Percentiles rank a stretch among this genome's conserved stretches.
Evolutionary conservation across 2,113 vertebrate genomes (phyloP).

Genomic region (Ciconia boyciana): DNA sequence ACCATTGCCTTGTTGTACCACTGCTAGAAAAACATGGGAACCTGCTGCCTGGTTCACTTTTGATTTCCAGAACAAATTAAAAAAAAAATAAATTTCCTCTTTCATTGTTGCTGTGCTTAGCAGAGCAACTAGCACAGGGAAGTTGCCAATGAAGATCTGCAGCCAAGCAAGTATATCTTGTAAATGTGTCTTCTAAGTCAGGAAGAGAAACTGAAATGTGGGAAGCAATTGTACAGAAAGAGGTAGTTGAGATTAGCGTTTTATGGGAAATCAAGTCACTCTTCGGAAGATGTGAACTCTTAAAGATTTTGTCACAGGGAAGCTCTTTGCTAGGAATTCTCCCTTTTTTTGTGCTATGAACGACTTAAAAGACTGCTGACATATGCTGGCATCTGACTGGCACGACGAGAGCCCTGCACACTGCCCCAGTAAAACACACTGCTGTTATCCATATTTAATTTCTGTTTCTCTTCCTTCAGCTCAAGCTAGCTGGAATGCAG

Average conservation of each 20-base stretch:
- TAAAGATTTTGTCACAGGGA: background rate
- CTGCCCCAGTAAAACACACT: background rate
- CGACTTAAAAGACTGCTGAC: background rate
- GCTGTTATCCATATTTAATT: background rate
- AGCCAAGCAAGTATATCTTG: background rate
- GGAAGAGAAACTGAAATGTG: conserved; percentile 9
- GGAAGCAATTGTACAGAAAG: conserved; percentile 5
- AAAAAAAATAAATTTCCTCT: background rate
- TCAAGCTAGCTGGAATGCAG: background rate
- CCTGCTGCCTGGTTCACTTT: background rate
- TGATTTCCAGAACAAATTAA: background rate
- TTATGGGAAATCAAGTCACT: background rate
- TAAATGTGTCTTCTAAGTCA: background rate
- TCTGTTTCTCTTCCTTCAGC: background rate
- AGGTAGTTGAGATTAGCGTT: background rate
- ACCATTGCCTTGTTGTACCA: background rate
- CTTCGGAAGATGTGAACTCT: background rate
- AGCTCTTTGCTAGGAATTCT: background rate
- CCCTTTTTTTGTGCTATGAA: background rate
- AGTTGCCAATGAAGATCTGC: background rate
- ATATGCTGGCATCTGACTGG: background rate
- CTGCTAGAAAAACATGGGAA: background rate
- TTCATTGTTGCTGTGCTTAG: background rate
- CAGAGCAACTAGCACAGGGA: background rate
- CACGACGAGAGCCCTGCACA: rapidly evolving